Evolutionary conservation across 2,888 invertebrate genomes (phyloP), one percentile per base, ranked within the genome.

Genomic region (Cataglyphis albicans): DNA sequence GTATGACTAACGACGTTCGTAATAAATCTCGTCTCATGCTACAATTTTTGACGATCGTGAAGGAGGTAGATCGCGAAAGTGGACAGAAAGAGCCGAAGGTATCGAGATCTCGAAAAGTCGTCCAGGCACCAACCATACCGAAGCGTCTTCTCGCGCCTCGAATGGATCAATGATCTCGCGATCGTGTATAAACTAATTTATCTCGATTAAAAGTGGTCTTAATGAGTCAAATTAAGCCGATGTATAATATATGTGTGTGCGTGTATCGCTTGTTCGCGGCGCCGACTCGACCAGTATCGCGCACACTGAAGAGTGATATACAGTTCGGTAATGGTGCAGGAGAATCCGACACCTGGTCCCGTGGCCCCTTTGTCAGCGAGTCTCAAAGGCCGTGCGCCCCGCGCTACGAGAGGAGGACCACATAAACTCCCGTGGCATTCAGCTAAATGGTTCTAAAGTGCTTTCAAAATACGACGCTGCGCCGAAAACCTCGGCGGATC

Each of bases 321-420:
- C 92, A 91, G 94, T 92, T 93, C 90, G 92, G 93, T 94, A 94
- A 94, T 94, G 93, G 94, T 92, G 91, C 90, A 86, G 91, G 91
- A 92, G 90, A 88, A 90, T 88, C 92, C 91, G 91, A 93, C 93
- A 93, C 93, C 93, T 93, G 93, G 93, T 88, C 89, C 88, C 88
- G 90, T 88, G 87, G 74, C 87, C 86, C 92, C 90, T 93, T 93
- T 93, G 92, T 93, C 84, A 90, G 85, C 85, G 85, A 80, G 84
- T 86, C 88, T 90, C 84, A 85, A 88, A 88, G 89, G 88, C 83
- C 88, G 84, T 65, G 83, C 76, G 85, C 85, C 83, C 74, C 55
- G 67, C 74, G 84, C 86, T 86, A 88, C 83, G 86, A 84, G 86
- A 85, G 84, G 74, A 85, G 85, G 72, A 86, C 86, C 92, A 90